Base-by-base conservation (phyloP, 2,797 vertebrate species). In the Brotula barbata region DNA sequence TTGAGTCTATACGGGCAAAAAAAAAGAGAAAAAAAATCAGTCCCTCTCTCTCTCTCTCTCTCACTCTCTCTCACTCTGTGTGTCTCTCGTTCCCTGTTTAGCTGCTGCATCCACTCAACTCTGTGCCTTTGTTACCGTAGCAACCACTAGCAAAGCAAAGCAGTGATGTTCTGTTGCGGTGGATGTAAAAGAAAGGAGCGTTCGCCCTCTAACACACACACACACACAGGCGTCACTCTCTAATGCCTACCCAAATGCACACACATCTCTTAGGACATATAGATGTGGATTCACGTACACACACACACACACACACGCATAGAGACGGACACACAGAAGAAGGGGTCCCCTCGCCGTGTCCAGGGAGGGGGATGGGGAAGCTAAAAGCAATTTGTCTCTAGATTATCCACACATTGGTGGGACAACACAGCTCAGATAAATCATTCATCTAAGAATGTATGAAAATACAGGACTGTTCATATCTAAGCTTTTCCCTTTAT, bases 121-220 rank as follows among this genome's bases (percentile, higher is more conserved):
- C 85, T 48, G 78, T 82, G 82, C 88, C 89, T 88, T 90, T 91
- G 92, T 93, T 92, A 90, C 92, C 92, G 85, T 92, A 90, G 92
- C 90, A 93, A 93, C 92, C 85, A 85, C 86, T 90, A 90, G 90
- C 86, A 80, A 90, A 89, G 87, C 89, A 61, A 81, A 80, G 85
- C 81, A 88, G 84, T 79, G 85, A 84, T 74, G 73, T 83, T 88
- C 71, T 83, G 44, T 86, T 87, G 85, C 87, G 85, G 89, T 84
- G 64, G 77, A 88, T 86, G 78, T 73, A 71, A 81, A 81, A 81
- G 72, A 49, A 51, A 75, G 59, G 71, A 87, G 76, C 80, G 67
- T 77, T 78, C 68, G 40, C 56, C 65, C 70, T 79, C 54, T 56
- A 69, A 84, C 55, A 64, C 53, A 48, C 47, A 73, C 39, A 54